phyloP scores from a whole-genome alignment of 1,140 invertebrate genomes.

The Antheraea mylitta region DNA sequence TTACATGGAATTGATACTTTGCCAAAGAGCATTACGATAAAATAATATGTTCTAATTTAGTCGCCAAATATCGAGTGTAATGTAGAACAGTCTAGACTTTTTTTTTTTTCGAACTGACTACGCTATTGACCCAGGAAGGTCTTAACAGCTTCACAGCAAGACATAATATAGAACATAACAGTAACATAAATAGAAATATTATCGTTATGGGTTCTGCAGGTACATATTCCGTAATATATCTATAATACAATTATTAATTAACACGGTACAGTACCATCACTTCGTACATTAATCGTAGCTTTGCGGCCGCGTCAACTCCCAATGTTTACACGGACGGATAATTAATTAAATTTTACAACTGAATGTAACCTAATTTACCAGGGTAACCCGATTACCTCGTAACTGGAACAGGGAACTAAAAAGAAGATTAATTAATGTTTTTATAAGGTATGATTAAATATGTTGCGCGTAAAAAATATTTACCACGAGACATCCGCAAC shows the following conservation, averaged over 20 bases:
- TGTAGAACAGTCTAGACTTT: no score
- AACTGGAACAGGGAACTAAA: neutral
- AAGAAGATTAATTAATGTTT: neutral
- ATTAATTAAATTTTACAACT: constrained; percentile 5
- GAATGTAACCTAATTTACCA: neutral
- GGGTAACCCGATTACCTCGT: neutral
- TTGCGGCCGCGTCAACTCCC: neutral
- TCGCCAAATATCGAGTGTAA: no score
- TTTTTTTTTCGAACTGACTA: no score
- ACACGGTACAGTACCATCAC: neutral
- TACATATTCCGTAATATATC: neutral
- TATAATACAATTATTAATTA: neutral
- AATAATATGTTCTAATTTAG: no score
- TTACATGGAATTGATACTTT: no score
- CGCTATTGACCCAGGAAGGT: no score
- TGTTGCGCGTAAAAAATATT: neutral
- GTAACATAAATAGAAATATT: no score
- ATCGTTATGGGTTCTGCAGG: no score
- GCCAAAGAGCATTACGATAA: no score
- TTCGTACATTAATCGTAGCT: neutral
- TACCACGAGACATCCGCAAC: neutral
- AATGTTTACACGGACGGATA: neutral
- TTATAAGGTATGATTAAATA: neutral
- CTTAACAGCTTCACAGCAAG: no score
- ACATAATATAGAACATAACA: no score